Evolutionary conservation across 2,888 invertebrate genomes (phyloP), one percentile per base, ranked within the genome.

Genomic region (Tinea pellionella): DNA sequence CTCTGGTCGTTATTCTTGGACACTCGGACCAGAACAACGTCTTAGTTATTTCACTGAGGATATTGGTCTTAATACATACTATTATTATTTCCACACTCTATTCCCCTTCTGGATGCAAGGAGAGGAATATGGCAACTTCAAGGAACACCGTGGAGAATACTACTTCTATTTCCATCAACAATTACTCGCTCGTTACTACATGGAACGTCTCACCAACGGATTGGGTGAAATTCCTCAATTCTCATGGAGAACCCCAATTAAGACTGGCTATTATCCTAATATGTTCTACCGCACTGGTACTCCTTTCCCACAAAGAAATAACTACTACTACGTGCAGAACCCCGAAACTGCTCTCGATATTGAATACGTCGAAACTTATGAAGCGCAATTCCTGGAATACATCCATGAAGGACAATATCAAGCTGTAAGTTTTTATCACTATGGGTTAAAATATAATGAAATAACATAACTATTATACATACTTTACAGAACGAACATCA

Each of bases 21-120:
- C 81, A 65, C 89, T 88, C 68, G 85, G 81, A 64, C 89, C 90
- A 65, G 92, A 93, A 66, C 86, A 88, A 67, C 88, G 85, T 62
- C 66, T 93, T 61, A 83, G 90, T 41, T 93, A 93, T 77, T 92
- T 92, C 77, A 91, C 90, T 32, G 92, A 93, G 70, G 93, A 93
- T 68, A 81, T 93, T 65, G 92, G 91, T 62, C 78, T 91, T 68
- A 93, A 92, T 75, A 70, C 89, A 0, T 92, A 87, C 77, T 92
- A 93, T 81, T 90, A 89, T 75, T 90, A 89, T 75, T 89, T 90
- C 80, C 89, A 92, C 68, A 71, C 87, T 63, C 87, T 89, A 61
- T 88, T 88, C 68, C 91, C 92, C 42, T 91, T 90, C 87, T 91
- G 91, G 90, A 78, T 91, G 72, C 81, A 86, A 57, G 87, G 89